These are phyloP conservation scores for Drosophila putrida DNA, from an alignment of 2,888 invertebrate species.

Conservation along the genomic window DNA sequence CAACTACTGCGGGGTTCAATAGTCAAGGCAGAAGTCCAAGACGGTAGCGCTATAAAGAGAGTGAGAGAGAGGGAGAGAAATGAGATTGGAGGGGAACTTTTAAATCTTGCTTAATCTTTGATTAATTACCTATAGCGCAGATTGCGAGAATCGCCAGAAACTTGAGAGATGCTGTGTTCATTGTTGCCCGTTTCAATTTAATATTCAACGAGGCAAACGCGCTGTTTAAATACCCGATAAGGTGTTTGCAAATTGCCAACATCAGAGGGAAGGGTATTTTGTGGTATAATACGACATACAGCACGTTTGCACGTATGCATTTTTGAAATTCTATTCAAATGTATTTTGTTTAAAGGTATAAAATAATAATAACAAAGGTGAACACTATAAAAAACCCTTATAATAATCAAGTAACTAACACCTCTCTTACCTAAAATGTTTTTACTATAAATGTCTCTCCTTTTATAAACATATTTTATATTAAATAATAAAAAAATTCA, in stretches of 20 bases:
- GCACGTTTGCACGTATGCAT: too few relatives aligned
- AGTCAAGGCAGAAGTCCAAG: slow-evolving; percentile 51
- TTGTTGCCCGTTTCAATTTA: slow-evolving; percentile 34
- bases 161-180: slow-evolving; percentile 46
- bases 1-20: slow-evolving; percentile 86
- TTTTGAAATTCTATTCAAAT: too few relatives aligned
- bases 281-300: too few relatives aligned
- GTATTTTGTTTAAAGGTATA: too few relatives aligned
- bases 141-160: slow-evolving; percentile 50
- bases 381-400: too few relatives aligned
- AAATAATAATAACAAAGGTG: too few relatives aligned
- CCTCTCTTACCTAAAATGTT: too few relatives aligned
- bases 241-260: background rate
- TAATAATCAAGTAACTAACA: too few relatives aligned
- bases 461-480: too few relatives aligned
- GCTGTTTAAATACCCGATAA: slow-evolving; percentile 49
- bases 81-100: slow-evolving; percentile 2
- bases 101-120: slow-evolving; percentile 7
- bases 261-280: slow-evolving; percentile 16
- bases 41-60: slow-evolving; percentile 32
- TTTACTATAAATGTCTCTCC: too few relatives aligned
- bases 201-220: slow-evolving; percentile 4
- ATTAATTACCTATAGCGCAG: slow-evolving; percentile 66
- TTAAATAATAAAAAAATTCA: too few relatives aligned
- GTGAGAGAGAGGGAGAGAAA: background rate